Evolutionary conservation across 92 coral and sea anemone species (phyloP).

Genomic region (Parazoanthus swiftii): DNA sequence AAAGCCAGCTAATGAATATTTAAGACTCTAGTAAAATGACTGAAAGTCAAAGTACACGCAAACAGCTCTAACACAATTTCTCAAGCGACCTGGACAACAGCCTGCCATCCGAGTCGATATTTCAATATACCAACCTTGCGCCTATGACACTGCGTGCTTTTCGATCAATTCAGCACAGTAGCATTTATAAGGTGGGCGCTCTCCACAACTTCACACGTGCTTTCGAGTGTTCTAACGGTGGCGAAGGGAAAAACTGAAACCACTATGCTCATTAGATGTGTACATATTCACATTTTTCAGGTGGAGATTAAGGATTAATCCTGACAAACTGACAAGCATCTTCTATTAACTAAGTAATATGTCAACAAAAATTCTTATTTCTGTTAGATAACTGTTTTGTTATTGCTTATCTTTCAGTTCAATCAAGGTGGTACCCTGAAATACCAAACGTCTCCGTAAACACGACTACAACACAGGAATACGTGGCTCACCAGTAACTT

Average conservation of each 20-base stretch:
- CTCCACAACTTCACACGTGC: not conserved
- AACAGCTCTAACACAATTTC: not conserved
- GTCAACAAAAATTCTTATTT: slow-evolving; percentile 2
- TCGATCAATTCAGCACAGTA: not conserved
- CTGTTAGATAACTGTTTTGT: not conserved
- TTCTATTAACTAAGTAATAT: not conserved
- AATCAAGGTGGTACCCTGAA: not conserved
- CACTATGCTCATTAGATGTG: not conserved
- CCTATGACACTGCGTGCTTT: not conserved
- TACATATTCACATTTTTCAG: slow-evolving; percentile 6
- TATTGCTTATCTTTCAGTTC: not conserved
- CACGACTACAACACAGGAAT: not conserved
- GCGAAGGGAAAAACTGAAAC: not conserved
- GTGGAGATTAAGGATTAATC: slow-evolving; percentile 13
- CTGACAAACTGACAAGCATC: not conserved
- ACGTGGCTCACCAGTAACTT: not conserved
- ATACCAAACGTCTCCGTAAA: not conserved
- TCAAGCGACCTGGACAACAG: not conserved
- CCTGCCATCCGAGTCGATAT: not conserved
- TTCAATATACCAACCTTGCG: slow-evolving; percentile 7
- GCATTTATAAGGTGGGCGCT: not conserved
- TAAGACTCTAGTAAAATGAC: not conserved
- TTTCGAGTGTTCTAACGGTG: not conserved
- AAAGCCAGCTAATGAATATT: not conserved
- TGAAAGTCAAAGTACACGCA: not conserved